Evolutionary conservation across 2,113 vertebrate species (phyloP).

Genomic region (Myiopsitta monachus): DNA sequence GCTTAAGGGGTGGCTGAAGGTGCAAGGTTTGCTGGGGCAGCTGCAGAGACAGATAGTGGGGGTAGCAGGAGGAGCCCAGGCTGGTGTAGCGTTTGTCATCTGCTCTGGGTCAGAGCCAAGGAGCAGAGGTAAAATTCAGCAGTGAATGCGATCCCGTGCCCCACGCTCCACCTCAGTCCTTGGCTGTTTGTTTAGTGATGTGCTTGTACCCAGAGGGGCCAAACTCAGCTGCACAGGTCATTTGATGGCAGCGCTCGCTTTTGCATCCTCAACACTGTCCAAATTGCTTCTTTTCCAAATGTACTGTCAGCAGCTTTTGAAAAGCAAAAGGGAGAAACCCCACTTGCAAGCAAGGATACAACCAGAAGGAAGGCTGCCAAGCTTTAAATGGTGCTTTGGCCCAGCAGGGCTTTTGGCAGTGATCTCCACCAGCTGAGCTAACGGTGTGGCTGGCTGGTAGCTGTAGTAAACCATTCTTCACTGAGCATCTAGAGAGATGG

Average conservation of each 20-base stretch:
- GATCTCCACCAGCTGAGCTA: neutral
- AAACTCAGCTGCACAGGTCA: neutral
- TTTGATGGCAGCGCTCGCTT: neutral
- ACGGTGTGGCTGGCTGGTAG: neutral
- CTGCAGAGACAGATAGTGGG: neutral
- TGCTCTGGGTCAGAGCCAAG: neutral
- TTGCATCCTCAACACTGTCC: neutral
- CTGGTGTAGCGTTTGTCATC: neutral
- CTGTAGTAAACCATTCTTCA: neutral
- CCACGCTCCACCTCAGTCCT: accelerated
- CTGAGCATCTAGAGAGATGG: neutral
- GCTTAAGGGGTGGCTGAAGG: neutral
- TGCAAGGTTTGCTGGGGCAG: neutral
- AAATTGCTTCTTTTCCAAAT: neutral
- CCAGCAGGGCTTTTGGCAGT: neutral
- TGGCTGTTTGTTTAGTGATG: neutral
- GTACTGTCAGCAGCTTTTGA: neutral
- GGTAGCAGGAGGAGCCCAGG: neutral
- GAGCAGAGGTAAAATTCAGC: neutral
- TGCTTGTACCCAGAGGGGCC: neutral
- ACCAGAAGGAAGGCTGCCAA: neutral
- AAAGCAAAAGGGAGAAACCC: neutral
- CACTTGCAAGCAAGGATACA: neutral
- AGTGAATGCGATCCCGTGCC: neutral
- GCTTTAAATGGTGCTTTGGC: neutral